Conservation (phyloP, 2,113 vertebrate genomes). For the Myodes glareolus region DNA sequence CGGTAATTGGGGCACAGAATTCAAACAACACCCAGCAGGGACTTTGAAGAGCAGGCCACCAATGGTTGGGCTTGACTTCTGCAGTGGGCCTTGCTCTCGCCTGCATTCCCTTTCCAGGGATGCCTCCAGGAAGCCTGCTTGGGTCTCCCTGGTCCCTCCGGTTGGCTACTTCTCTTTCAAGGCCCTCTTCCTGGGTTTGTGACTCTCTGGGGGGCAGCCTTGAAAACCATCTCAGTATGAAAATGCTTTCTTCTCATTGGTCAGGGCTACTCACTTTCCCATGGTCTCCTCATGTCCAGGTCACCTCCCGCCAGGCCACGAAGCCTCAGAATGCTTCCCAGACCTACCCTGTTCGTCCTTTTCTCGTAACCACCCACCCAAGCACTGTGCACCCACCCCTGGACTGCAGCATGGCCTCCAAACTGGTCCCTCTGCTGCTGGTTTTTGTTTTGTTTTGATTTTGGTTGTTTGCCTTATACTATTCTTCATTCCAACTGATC, state of each 20-base stretch:
- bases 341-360: accelerated
- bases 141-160: too few species aligned
- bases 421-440: neutral
- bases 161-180: neutral
- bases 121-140: neutral
- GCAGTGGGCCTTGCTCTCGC: neutral
- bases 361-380: neutral
- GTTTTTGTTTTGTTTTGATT: neutral
- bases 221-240: neutral
- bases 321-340: neutral
- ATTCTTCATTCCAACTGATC: neutral
- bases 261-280: neutral
- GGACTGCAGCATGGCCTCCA: accelerated
- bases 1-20: neutral
- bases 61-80: neutral
- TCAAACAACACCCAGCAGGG: neutral
- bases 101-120: neutral
- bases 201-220: neutral
- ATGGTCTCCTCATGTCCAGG: neutral
- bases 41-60: neutral
- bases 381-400: accelerated
- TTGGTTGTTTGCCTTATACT: accelerated
- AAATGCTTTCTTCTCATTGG: neutral
- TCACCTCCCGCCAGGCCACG: too few species aligned
- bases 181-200: neutral